Conservation (phyloP, 2,797 vertebrate species). For the Pseudochromis fuscus region DNA sequence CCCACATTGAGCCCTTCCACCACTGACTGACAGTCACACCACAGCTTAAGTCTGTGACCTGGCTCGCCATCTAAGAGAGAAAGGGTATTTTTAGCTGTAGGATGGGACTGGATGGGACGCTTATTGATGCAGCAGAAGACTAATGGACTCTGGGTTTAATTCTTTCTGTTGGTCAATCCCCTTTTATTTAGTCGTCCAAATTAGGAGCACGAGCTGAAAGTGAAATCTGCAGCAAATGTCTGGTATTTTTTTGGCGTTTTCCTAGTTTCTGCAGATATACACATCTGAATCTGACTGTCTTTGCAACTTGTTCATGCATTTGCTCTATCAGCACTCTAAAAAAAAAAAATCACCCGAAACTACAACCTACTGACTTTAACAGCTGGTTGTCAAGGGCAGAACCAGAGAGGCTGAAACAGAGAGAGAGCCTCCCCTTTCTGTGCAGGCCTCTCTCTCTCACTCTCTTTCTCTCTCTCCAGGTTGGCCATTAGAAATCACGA, state of each 20-base stretch:
- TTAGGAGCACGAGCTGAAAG: constrained; percentile 46
- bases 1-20: constrained; percentile 49
- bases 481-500: constrained; percentile 78
- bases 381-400: constrained; percentile 66
- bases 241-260: neutral
- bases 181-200: constrained; percentile 67
- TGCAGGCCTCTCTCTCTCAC: constrained; percentile 52
- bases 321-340: constrained; percentile 28
- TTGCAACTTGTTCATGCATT: constrained; percentile 14
- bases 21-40: constrained; percentile 51
- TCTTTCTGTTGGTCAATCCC: constrained; percentile 72
- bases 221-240: constrained; percentile 40
- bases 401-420: constrained; percentile 33
- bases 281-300: constrained; percentile 1
- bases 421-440: constrained; percentile 47
- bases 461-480: constrained; percentile 56
- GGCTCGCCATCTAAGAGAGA: constrained; percentile 67
- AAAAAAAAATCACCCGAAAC: constrained; percentile 38
- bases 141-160: constrained; percentile 76
- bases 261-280: constrained; percentile 1
- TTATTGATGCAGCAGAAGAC: constrained; percentile 73
- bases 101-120: constrained; percentile 66
- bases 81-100: constrained; percentile 78
- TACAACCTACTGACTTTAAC: constrained; percentile 52
- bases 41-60: constrained; percentile 77